Conservation (phyloP, 2,113 vertebrate species). For the Anser brachyrhynchus region DNA sequence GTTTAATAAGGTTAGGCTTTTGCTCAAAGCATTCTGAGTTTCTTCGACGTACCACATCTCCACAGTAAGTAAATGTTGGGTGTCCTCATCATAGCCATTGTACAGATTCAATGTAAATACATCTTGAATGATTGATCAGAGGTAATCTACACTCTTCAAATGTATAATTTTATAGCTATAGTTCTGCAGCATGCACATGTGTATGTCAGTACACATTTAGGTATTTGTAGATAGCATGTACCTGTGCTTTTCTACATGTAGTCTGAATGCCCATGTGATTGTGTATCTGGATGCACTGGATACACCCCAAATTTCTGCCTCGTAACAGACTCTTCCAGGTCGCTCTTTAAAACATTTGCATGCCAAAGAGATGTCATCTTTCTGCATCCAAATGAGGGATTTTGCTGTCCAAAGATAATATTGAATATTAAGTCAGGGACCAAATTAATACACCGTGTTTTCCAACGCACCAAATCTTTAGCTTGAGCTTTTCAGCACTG, state of each 20-base stretch:
- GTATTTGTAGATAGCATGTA: not conserved
- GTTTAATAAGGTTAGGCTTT: not conserved
- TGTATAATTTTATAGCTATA: not conserved
- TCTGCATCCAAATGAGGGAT: not conserved
- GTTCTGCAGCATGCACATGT: not conserved
- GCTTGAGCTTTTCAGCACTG: not conserved
- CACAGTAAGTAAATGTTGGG: not conserved
- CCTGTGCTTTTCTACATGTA: not conserved
- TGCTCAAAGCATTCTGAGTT: conserved; percentile 29
- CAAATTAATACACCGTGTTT: not conserved
- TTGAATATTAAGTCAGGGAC: not conserved
- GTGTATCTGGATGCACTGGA: not conserved
- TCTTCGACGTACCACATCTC: conserved; percentile 27
- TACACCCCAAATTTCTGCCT: not conserved
- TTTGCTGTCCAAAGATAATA: not conserved
- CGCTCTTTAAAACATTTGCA: not conserved
- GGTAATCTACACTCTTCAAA: not conserved
- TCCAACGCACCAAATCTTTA: not conserved
- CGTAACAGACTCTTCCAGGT: not conserved
- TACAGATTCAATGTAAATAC: conserved; percentile 53
- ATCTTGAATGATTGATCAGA: conserved; percentile 36
- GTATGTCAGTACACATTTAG: not conserved
- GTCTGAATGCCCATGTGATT: not conserved
- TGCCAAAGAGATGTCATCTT: not conserved
- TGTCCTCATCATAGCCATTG: conserved; percentile 50